Evolutionary conservation across 2,888 invertebrate genomes (phyloP), one percentile per base, ranked within the genome.

Genomic region (Lissonota sp.): DNA sequence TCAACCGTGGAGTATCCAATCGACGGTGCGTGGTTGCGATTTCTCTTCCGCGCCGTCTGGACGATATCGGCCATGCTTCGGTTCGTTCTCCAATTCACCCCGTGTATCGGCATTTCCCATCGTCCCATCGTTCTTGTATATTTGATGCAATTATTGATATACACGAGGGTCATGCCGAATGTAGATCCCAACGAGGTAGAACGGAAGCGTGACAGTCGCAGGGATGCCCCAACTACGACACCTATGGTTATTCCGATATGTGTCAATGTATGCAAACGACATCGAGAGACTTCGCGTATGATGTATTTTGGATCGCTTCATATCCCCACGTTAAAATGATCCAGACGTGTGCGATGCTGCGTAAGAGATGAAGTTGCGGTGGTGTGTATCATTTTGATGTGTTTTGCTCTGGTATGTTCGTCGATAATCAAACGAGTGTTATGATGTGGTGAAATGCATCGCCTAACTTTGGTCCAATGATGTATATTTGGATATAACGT

Each of bases 91-190:
- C 63, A 16, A 60, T 60, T 44, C 26, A 26, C 26, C 37, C 64
- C 26, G 14, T 58, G 53, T 42, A 70, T 49, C 12, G 58, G 16
- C 16, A 66, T 78, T 66, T 46, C 73, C 73, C 49, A 60, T 39
- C 69, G 44, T 58, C 58, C 14, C 51, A 26, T 6, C 58, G 49
- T 51, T 44, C 69, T 79, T 83, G 79, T 83, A 83, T 83, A 83
- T 83, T 81, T 83, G 79, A 84, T 84, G 81, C 80, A 85, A 85
- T 85, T 85, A 85, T 83, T 82, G 80, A 81, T 81, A 26, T 26
- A 84, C 84, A 81, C 79, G 60, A 62, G 57, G 71, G 53, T 70
- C 58, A 16, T 12, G 64, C 26, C 26, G 26, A 26, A 3, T 26
- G n/a, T 26, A 51, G 12, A 12, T 16, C 26, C 5, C 14, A 12